phyloP scores from a whole-genome alignment of 2,797 vertebrate species.

The Anableps anableps region DNA sequence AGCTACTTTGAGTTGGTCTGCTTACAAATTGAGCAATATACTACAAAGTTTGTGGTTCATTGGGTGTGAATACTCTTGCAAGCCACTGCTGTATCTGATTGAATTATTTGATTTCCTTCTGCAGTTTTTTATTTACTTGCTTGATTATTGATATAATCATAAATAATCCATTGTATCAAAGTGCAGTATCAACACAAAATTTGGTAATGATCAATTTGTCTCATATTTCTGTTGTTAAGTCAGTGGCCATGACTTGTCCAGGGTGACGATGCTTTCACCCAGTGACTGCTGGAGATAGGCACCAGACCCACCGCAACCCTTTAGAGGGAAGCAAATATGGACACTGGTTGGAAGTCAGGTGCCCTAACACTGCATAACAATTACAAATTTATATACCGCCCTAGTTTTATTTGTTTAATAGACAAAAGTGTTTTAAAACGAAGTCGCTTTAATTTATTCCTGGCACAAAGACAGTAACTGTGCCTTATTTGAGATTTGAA shows the following conservation, averaged over 20 bases:
- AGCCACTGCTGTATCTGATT: neutral
- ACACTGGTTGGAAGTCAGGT: neutral
- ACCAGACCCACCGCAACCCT: neutral
- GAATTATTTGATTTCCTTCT: neutral
- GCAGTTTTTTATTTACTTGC: neutral
- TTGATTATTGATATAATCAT: neutral
- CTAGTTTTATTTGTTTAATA: neutral
- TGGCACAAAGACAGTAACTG: neutral
- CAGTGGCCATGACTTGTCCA: too few species aligned
- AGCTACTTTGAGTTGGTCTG: neutral
- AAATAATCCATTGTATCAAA: neutral
- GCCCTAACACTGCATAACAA: neutral
- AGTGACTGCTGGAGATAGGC: too few species aligned
- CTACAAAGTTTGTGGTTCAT: neutral
- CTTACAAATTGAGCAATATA: neutral
- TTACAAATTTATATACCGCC: neutral
- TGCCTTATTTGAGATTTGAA: neutral
- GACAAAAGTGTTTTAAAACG: neutral
- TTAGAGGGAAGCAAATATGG: neutral
- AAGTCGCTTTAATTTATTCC: neutral
- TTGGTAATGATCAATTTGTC: neutral
- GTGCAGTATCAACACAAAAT: neutral
- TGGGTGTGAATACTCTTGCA: neutral
- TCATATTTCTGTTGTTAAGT: too few species aligned
- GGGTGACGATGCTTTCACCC: too few species aligned